Conservation (phyloP, 2,797 vertebrate species). For the Sebastiscus tertius region DNA sequence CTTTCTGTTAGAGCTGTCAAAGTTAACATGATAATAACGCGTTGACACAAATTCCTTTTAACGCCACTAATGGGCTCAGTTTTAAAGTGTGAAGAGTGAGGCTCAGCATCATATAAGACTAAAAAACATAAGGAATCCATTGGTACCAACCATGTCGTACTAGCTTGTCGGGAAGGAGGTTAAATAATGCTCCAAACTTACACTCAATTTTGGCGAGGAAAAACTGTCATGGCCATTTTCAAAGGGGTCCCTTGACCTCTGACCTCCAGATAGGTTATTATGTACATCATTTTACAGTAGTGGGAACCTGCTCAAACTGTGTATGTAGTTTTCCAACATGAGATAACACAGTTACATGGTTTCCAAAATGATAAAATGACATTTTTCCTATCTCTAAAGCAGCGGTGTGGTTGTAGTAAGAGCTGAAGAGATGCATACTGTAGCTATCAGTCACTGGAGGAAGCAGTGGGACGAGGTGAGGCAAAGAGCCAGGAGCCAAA, state of each 20-base stretch:
- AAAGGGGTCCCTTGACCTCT: no score
- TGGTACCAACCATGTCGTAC: no score
- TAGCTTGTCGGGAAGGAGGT: no score
- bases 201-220: no score
- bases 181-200: rapidly evolving
- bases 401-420: neutral
- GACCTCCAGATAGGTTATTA: neutral
- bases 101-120: no score
- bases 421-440: neutral
- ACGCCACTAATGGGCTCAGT: no score
- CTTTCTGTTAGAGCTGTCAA: neutral
- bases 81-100: no score
- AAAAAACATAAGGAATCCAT: no score
- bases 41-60: no score
- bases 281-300: neutral
- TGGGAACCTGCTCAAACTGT: neutral
- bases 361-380: neutral
- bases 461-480: neutral
- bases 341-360: neutral
- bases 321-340: neutral
- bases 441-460: conserved; percentile 17
- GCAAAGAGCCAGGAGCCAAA: conserved; percentile 14
- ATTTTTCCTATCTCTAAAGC: neutral
- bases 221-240: no score
- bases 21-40: no score